phyloP scores from a whole-genome alignment of 1,140 invertebrate genomes.

The Diuraphis noxia region DNA sequence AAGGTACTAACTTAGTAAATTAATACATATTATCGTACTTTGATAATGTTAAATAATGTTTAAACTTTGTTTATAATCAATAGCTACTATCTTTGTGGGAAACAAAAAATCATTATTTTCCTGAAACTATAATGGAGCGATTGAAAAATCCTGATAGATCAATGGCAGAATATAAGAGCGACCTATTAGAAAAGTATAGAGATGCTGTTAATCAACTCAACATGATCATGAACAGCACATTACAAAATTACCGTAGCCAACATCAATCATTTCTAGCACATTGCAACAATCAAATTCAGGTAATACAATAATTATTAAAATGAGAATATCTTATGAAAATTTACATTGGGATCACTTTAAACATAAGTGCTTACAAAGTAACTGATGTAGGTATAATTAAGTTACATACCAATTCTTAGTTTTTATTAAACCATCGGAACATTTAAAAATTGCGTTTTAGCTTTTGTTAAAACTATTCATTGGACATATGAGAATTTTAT shows the following conservation, averaged over 20 bases:
- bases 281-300: constrained; percentile 84
- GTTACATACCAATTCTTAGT: background rate
- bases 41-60: background rate
- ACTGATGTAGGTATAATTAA: constrained; percentile 15
- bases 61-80: background rate
- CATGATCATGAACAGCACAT: constrained; percentile 74
- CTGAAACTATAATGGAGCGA: constrained; percentile 79
- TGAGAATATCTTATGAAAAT: background rate
- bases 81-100: constrained; percentile 89
- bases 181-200: constrained; percentile 77
- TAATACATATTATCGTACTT: background rate
- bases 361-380: background rate
- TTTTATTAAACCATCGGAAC: background rate
- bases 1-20: constrained; percentile 75
- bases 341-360: background rate
- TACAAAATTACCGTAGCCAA: constrained; percentile 85
- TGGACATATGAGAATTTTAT: constrained; percentile 10
- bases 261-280: constrained; percentile 94
- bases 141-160: constrained; percentile 77
- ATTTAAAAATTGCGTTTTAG: constrained; percentile 19
- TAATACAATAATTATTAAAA: constrained; percentile 52
- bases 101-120: constrained; percentile 93
- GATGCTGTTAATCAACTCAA: constrained; percentile 76
- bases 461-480: constrained; percentile 15
- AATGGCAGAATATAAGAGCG: constrained; percentile 82